These are phyloP conservation scores for Sylvia borin DNA, from an alignment of 2,797 vertebrate genomes.

Conservation along the genomic window DNA sequence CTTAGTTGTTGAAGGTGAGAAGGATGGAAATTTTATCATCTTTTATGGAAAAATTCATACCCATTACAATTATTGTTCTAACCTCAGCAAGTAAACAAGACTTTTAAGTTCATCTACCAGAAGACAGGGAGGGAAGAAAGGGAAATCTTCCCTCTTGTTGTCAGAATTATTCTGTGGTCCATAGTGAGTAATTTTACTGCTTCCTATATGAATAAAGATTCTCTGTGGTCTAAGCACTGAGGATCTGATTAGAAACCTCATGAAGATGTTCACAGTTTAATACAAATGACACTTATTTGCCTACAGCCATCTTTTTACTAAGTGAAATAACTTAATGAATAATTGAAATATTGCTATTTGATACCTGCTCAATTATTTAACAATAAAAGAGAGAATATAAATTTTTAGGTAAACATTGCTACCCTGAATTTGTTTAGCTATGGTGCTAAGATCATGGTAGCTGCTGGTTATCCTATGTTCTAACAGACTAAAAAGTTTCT, in stretches of 20 bases:
- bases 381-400: constrained; percentile 57
- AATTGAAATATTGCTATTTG: constrained; percentile 73
- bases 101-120: not conserved
- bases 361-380: constrained; percentile 75
- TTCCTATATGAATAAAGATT: constrained; percentile 10
- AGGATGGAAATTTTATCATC: not conserved
- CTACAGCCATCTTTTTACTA: constrained; percentile 64
- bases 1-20: not conserved
- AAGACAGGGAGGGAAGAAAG: not conserved
- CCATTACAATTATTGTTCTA: not conserved
- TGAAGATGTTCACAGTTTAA: constrained; percentile 46
- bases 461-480: not conserved
- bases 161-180: not conserved
- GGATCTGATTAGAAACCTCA: constrained; percentile 35
- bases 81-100: not conserved
- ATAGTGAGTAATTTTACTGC: not conserved
- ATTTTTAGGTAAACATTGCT: constrained; percentile 65
- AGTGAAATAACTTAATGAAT: constrained; percentile 73
- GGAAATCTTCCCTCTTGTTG: not conserved
- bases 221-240: not conserved
- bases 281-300: constrained; percentile 66
- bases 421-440: constrained; percentile 54
- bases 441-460: constrained; percentile 6
- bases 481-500: not conserved
- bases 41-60: not conserved